Evolutionary conservation across 1,140 invertebrate species (phyloP), one percentile per base, ranked within the genome.

Genomic region (Coptotermes formosanus): DNA sequence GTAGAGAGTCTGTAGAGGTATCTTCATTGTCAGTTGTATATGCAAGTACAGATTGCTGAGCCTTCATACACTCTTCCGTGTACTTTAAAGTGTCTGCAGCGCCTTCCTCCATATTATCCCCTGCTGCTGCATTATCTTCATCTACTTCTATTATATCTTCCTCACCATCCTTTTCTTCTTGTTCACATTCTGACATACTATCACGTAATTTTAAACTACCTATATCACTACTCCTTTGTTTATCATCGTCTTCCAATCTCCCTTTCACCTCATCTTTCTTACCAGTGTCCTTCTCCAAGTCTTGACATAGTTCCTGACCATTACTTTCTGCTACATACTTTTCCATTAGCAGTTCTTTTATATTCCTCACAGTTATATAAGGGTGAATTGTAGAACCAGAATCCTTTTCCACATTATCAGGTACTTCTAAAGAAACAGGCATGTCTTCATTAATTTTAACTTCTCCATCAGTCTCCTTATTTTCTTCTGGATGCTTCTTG

Each of bases 1-100:
- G 12, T 0, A 45, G 32, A 21, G 11, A 6, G 4, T 84, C 64
- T 11, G 64, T n/a, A 4, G 23, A 45, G 14, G 16, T 32, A 21
- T 55, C 48, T 21, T 84, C 83, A 84, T 84, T 45, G n/a, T 64
- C 83, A 2, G 83, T 48, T 23, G 48, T 55, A 23, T 64, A 84
- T 25, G 25, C 83, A 38, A 84, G 83, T 6, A 84, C 45, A 55
- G 83, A 14, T 64, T 45, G 43, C n/a, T 64, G 48, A 21, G 83
- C 83, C 59, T 55, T 52, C 30, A 84, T 64, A 44, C 38, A 38
- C 23, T 84, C 83, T 84, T 55, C 83, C 32, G 83, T 75, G 64
- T 75, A 75, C 9, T 30, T 75, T 2, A n/a, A 30, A 55, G 12
- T 3, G 32, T 19, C 52, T 21, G 19, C 14, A 55, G 52, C 19